These are phyloP conservation scores for Phocides pigmalion DNA, from an alignment of 1,140 invertebrate species.

Conservation along the genomic window DNA sequence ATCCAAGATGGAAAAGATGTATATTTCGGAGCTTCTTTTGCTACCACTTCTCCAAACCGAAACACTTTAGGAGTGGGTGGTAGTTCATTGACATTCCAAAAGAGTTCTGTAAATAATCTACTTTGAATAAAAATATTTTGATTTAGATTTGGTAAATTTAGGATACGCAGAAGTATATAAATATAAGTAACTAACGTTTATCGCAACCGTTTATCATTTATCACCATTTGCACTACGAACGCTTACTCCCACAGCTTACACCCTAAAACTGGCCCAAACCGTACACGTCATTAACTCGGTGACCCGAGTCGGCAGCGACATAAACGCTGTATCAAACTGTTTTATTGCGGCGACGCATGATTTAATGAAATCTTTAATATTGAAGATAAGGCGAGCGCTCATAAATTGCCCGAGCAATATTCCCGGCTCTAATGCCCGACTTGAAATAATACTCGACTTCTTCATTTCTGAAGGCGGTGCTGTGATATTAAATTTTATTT, in stretches of 20 bases:
- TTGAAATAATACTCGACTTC: conserved; percentile 63
- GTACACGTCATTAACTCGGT: conserved; percentile 72
- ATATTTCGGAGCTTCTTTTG: too few relatives aligned
- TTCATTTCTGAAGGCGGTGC: conserved; percentile 42
- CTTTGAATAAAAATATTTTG: too few relatives aligned
- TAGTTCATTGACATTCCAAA: too few relatives aligned
- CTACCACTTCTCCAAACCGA: too few relatives aligned
- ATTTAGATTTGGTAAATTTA: too few relatives aligned
- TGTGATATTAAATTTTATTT: conserved; percentile 54
- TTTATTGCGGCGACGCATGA: conserved; percentile 76
- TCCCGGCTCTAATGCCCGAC: conserved; percentile 51
- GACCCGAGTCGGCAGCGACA: conserved; percentile 62
- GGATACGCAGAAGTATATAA: too few relatives aligned
- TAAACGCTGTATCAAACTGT: conserved; percentile 80
- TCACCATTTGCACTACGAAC: neutral
- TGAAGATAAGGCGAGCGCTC: conserved; percentile 67
- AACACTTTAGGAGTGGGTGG: too few relatives aligned
- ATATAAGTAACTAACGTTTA: too few relatives aligned
- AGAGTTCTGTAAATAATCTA: too few relatives aligned
- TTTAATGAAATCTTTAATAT: conserved; percentile 83
- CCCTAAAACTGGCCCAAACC: conserved; percentile 41
- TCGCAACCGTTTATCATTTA: too few relatives aligned
- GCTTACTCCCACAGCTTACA: conserved; percentile 6
- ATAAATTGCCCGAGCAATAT: conserved; percentile 73
- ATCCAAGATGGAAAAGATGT: too few relatives aligned